Evolutionary conservation across 2,888 invertebrate genomes (phyloP).

Genomic region (Trachelus tabidus): DNA sequence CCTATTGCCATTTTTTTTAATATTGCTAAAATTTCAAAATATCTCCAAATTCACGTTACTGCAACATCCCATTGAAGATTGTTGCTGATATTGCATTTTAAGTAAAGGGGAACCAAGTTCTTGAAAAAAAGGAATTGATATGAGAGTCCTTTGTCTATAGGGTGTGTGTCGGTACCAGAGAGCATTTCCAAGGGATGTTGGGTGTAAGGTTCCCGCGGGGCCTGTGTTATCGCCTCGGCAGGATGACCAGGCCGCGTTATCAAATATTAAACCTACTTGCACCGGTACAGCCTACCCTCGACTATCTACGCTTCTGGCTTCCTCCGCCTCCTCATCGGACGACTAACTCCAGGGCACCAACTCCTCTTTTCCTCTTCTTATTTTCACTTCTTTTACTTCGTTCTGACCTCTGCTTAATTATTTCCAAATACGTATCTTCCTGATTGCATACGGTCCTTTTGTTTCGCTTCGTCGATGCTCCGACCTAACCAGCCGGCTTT

Average conservation of each 20-base stretch:
- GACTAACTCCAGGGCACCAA: conserved; percentile 18
- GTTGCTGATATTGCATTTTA: not conserved
- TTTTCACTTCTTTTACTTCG: conserved; percentile 23
- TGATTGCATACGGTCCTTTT: not conserved
- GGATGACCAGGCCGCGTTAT: conserved; percentile 66
- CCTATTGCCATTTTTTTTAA: not conserved
- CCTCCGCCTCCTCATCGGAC: not conserved
- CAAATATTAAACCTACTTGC: conserved; percentile 66
- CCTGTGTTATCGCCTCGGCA: conserved; percentile 66
- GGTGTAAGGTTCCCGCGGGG: conserved; percentile 65
- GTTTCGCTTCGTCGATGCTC: too few relatives aligned
- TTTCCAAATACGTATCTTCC: not conserved
- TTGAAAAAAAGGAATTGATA: not conserved
- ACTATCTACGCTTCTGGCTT: conserved; percentile 19
- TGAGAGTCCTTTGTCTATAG: not conserved
- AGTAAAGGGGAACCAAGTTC: not conserved
- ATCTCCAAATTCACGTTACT: not conserved
- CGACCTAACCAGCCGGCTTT: too few relatives aligned
- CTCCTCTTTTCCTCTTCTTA: conserved; percentile 32
- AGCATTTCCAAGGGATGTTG: conserved; percentile 63
- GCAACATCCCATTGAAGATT: not conserved
- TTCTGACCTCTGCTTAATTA: conserved; percentile 11
- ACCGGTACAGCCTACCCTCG: conserved; percentile 53
- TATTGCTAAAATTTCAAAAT: not conserved
- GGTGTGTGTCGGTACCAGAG: not conserved